Conservation (phyloP, 2,113 vertebrate genomes). For the Theropithecus gelada region DNA sequence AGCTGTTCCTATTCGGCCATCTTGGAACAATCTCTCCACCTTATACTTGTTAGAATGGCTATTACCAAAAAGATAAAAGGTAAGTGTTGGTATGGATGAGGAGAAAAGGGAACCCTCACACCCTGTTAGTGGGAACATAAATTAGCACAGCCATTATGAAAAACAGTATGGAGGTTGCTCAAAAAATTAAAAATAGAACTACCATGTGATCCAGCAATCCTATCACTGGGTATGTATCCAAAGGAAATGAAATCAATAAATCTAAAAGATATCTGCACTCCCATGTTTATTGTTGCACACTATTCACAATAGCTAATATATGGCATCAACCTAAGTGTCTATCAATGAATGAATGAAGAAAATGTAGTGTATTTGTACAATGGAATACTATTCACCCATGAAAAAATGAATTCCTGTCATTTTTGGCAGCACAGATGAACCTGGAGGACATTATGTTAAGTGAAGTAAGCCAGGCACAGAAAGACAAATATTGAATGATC, state of each 20-base stretch:
- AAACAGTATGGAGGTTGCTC: background rate
- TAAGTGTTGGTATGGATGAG: background rate
- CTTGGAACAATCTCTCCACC: too few relatives aligned
- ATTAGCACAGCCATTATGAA: background rate
- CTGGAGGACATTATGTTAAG: background rate
- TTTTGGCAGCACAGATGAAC: background rate
- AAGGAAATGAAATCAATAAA: background rate
- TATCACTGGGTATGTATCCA: background rate
- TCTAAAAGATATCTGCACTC: background rate
- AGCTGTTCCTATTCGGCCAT: too few relatives aligned
- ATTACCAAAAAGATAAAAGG: background rate
- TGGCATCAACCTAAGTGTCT: background rate
- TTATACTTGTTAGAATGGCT: background rate
- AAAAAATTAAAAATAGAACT: background rate
- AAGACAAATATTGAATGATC: background rate
- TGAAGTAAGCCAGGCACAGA: background rate
- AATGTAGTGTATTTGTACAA: background rate
- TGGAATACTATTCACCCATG: background rate
- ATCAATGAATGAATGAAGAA: background rate
- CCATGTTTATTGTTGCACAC: background rate
- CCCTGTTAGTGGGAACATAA: background rate
- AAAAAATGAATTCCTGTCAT: background rate
- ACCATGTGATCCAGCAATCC: background rate
- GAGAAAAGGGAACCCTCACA: background rate
- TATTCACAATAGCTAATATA: background rate